Evolutionary conservation across 2,113 vertebrate species (phyloP), one percentile per base, ranked within the genome.

Genomic region (Sorex araneus): DNA sequence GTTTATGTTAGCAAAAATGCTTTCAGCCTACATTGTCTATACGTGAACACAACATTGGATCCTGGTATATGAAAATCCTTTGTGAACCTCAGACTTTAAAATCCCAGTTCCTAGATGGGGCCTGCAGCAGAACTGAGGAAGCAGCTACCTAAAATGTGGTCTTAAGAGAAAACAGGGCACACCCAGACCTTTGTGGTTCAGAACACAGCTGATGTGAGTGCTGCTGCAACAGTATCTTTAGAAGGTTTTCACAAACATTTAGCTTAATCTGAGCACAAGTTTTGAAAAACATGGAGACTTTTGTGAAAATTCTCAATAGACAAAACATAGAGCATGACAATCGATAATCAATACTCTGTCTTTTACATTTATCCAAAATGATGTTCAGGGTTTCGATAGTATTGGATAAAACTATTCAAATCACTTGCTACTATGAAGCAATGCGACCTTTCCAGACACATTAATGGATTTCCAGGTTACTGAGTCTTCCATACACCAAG

Each of bases 251-350:
- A 21, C 19, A 89, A 69, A 93, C 7, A 76, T 27, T 32, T 74
- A 8, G 57, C 15, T 67, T 64, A 80, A 80, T 75, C 89, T 87
- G 16, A 69, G 28, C 36, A 96, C 87, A 82, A 74, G 28, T 11
- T 63, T 94, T 94, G 9, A 84, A 45, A 88, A 91, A 87, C 3
- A 67, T 16, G 25, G 30, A 93, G 70, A 30, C 3, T 19, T 86
- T 47, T 88, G 87, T 64, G 16, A 94, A 92, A 94, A 85, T 23
- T 4, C 12, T 87, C 50, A 84, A 75, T 34, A 69, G 93, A 88
- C 10, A 73, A 54, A 16, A 54, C 54, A 63, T 30, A 84, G 18
- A 64, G 3, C 18, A 83, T 23, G 32, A 40, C 73, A 91, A 91
- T n/a, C 18, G 32, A 40, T 73, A 91, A 91, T n/a, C 18, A 7